Evolutionary conservation across 2,113 vertebrate species (phyloP), one percentile per base, ranked within the genome.

Genomic region (Larimichthys crocea): DNA sequence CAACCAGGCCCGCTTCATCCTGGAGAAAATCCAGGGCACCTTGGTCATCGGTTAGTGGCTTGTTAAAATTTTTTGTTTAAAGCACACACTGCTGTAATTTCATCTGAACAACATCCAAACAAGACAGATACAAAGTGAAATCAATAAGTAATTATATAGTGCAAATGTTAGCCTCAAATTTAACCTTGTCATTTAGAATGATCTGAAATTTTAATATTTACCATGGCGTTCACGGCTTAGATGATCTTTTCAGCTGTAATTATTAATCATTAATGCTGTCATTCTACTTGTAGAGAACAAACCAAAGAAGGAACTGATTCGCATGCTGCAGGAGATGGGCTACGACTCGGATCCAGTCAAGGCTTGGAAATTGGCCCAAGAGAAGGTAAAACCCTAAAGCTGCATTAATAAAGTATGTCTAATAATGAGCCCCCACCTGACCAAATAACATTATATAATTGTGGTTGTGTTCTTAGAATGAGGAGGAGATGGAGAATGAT

Each of bases 1-100:
- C 93, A 99, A 98, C 93, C 98, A 99, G 93, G 98, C 98, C 53
- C 97, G 98, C 19, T 99, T 99, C 95, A 99, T 99, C 90, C 94
- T 99, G 91, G 98, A 99, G 94, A 99, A 99, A 93, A 98, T 99
- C 83, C 88, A 99, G 60, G 98, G 98, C 88, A 97, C 91, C 80
- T 94, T 99, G 50, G 95, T 99, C 15, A 99, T 99, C 0, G 98
- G 98, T 99, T 90, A 74, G 96, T 85, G 26, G 22, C 50, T 55
- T n/a, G 4, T 59, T 56, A 15, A 2, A 2, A 20, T 0, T 10
- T 44, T 48, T 56, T 49, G 14, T 29, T 73, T 24, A 29, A 48
- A 53, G 16, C 9, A 31, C 2, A 14, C 5, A 16, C 20, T 40
- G 6, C 10, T 59, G 17, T 20, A 31, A 50, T 49, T 64, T 46